Evolutionary conservation across 1,140 invertebrate species (phyloP).

Genomic region (Eriocheir sinensis): DNA sequence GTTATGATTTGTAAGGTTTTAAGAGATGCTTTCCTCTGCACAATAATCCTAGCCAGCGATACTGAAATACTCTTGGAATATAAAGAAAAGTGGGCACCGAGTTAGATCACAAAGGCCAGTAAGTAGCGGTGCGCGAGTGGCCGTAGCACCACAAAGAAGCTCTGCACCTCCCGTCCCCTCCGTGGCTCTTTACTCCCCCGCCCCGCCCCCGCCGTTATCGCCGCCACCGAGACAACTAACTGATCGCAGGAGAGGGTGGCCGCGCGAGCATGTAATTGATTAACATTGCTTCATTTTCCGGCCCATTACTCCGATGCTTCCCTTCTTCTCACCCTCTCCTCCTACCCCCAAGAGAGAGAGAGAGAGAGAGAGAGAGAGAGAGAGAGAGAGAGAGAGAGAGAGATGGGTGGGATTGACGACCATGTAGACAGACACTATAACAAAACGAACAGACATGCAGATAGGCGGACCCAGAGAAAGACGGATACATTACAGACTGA

Average conservation of each 20-base stretch:
- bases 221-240: background rate
- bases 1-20: no score
- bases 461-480: background rate
- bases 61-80: no score
- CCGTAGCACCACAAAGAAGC: background rate
- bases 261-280: slow-evolving; percentile 51
- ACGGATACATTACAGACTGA: background rate
- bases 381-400: slow-evolving; percentile 48
- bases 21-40: no score
- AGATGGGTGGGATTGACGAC: background rate
- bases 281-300: slow-evolving; percentile 57
- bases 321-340: background rate
- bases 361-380: slow-evolving; percentile 48
- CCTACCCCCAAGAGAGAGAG: background rate
- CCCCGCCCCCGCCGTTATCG: background rate
- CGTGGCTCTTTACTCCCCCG: background rate
- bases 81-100: no score
- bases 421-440: background rate
- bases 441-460: background rate
- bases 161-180: background rate
- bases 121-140: background rate
- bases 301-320: slow-evolving; percentile 56
- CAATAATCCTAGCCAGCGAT: no score
- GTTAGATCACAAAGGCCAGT: no score
- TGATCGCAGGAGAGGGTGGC: background rate